Evolutionary conservation across 2,113 vertebrate species (phyloP).

Genomic region (Myocastor coypus): DNA sequence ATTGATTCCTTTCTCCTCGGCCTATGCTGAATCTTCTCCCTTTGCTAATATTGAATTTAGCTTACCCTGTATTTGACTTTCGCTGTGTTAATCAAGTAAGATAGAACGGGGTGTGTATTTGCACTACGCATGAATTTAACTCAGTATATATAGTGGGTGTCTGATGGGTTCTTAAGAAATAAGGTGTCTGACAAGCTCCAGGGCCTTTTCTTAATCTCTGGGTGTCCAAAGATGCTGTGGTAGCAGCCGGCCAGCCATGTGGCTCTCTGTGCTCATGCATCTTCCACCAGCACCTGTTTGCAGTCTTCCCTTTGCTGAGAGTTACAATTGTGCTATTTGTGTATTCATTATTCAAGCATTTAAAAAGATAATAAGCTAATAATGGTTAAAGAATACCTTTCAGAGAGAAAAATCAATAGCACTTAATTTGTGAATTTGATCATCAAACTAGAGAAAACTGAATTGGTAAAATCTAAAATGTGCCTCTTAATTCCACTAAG

Average conservation of each 20-base stretch:
- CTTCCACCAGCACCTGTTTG: not conserved
- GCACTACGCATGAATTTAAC: not conserved
- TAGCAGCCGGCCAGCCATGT: not conserved
- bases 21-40: not conserved
- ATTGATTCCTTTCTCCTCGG: not conserved
- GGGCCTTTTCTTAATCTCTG: not conserved
- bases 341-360: conserved; percentile 40
- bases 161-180: not conserved
- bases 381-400: not conserved
- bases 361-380: not conserved
- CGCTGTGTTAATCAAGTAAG: not conserved
- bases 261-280: not conserved
- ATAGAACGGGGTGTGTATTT: not conserved
- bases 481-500: not conserved
- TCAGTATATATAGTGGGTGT: not conserved
- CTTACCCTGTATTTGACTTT: not conserved
- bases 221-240: not conserved
- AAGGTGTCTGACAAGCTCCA: not conserved
- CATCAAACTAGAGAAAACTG: not conserved
- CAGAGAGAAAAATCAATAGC: not conserved
- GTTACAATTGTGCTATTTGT: conserved; percentile 2
- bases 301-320: not conserved
- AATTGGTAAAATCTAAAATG: conserved; percentile 23
- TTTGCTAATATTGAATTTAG: not conserved
- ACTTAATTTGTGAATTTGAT: not conserved